Percentiles rank a stretch among this genome's conserved stretches.
Conservation (phyloP, 2,888 invertebrate genomes). For the Cosmia pyralina region DNA sequence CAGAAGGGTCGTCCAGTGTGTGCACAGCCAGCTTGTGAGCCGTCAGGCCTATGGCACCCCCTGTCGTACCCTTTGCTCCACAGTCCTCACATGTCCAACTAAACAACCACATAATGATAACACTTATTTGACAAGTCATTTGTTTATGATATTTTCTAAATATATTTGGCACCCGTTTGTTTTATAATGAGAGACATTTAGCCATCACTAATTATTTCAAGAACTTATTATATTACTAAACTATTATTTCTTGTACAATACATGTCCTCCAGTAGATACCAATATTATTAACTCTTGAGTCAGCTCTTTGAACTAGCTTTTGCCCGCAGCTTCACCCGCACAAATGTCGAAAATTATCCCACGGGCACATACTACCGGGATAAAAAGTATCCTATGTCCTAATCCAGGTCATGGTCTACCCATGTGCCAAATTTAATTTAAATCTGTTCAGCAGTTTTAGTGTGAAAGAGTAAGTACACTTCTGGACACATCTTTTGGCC, state of each 20-base stretch:
- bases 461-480: too few species aligned
- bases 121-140: neutral
- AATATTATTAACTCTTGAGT: neutral
- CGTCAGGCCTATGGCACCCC: constrained; percentile 72
- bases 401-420: too few species aligned
- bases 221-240: neutral
- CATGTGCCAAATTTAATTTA: too few species aligned
- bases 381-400: too few species aligned
- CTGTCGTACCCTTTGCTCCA: constrained; percentile 67
- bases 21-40: constrained; percentile 77
- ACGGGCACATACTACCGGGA: too few species aligned
- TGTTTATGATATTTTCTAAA: neutral
- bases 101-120: constrained; percentile 53
- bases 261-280: neutral
- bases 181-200: neutral
- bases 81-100: constrained; percentile 82
- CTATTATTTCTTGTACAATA: neutral
- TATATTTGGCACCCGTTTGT: neutral
- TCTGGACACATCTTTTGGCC: too few species aligned
- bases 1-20: constrained; percentile 56
- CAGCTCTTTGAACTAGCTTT: too few species aligned
- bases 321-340: too few species aligned
- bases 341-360: too few species aligned
- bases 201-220: neutral
- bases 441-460: too few species aligned